Percentiles rank a stretch among this genome's conserved stretches.
Conservation (phyloP, 1,140 invertebrate species). For the Drosophila pseudoobscura region DNA sequence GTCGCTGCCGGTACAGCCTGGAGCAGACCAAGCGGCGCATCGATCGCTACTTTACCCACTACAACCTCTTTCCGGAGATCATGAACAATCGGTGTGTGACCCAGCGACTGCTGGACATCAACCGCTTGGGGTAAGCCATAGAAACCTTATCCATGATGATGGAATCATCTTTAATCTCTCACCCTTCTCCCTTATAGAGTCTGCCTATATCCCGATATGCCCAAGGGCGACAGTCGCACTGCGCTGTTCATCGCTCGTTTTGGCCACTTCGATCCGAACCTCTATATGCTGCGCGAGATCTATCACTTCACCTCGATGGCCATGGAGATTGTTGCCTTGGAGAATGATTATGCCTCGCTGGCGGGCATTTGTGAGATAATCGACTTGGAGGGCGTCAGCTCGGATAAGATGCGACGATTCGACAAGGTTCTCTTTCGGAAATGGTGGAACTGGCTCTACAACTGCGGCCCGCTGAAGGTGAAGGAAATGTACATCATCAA, state of each 20-base stretch:
- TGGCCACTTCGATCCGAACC: constrained; percentile 84
- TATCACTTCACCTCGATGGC: constrained; percentile 83
- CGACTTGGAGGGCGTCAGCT: constrained; percentile 83
- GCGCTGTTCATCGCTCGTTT: constrained; percentile 84
- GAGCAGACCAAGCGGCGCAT: constrained; percentile 87
- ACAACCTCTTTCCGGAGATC: constrained; percentile 85
- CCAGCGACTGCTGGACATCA: constrained; percentile 83
- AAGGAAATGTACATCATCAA: constrained; percentile 85
- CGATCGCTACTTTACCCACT: constrained; percentile 87
- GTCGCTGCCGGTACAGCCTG: constrained; percentile 88
- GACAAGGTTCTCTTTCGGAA: constrained; percentile 84
- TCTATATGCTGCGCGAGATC: constrained; percentile 80
- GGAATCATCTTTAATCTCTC: neutral
- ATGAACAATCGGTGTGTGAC: constrained; percentile 79
- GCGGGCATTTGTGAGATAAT: constrained; percentile 84
- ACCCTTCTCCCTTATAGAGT: constrained; percentile 29
- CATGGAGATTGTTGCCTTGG: constrained; percentile 82
- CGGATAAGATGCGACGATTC: constrained; percentile 84
- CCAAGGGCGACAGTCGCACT: constrained; percentile 83
- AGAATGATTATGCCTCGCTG: constrained; percentile 83
- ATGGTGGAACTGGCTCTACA: constrained; percentile 82
- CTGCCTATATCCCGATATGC: constrained; percentile 71
- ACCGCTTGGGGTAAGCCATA: constrained; percentile 84
- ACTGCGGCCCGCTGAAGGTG: constrained; percentile 84
- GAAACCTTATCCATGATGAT: too few species aligned